These are phyloP conservation scores for Knipowitschia caucasica DNA, from an alignment of 2,797 vertebrate species.

Conservation along the genomic window DNA sequence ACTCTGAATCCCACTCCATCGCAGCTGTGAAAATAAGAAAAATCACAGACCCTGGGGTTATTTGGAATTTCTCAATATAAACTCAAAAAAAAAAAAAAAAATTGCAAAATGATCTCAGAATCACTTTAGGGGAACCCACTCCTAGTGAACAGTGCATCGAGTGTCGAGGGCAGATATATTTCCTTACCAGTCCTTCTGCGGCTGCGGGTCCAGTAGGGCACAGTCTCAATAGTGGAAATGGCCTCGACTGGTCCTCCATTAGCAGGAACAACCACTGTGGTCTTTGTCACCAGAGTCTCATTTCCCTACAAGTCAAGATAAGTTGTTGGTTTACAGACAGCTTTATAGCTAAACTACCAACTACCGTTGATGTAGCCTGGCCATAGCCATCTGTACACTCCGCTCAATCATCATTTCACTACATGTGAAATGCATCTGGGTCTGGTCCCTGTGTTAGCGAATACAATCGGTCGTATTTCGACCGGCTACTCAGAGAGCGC, in stretches of 20 bases:
- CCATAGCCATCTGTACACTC: too few species aligned
- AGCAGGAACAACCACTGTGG: conserved; percentile 86
- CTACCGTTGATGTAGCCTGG: too few species aligned
- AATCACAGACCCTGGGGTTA: conserved; percentile 17
- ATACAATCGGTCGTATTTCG: too few species aligned
- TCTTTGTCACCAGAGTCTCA: conserved; percentile 92
- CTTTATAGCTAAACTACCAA: neutral
- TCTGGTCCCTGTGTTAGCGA: too few species aligned
- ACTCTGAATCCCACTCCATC: conserved; percentile 88
- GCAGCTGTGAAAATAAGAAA: conserved; percentile 46
- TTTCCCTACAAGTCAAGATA: conserved; percentile 73
- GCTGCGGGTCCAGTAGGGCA: conserved; percentile 87
- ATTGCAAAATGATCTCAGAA: neutral
- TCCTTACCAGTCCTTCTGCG: conserved; percentile 85
- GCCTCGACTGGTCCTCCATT: conserved; percentile 92
- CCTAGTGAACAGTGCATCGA: too few species aligned
- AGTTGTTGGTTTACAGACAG: neutral
- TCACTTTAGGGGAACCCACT: neutral
- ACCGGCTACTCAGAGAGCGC: too few species aligned
- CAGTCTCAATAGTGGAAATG: conserved; percentile 87
- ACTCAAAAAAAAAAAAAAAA: neutral
- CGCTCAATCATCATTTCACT: too few species aligned
- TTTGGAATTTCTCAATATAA: neutral
- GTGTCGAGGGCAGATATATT: too few species aligned
- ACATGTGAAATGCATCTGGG: too few species aligned